Evolutionary conservation across 2,113 vertebrate species (phyloP).

Genomic region (Cisticola juncidis): DNA sequence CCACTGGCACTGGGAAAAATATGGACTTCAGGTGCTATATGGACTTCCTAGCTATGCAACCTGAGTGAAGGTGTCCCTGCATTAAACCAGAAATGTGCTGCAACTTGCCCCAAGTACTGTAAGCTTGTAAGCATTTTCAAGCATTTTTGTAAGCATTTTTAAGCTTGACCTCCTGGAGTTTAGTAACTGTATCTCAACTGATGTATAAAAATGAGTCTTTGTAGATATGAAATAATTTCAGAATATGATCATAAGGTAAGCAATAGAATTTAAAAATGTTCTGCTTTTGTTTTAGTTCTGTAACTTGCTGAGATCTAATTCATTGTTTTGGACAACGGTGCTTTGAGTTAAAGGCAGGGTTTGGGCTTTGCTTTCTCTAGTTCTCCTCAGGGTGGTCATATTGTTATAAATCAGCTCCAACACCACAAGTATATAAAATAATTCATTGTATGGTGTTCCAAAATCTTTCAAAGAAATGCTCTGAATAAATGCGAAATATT

Average conservation of each 20-base stretch:
- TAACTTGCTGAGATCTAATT: background rate
- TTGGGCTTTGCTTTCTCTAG: background rate
- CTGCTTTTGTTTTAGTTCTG: background rate
- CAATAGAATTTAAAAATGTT: background rate
- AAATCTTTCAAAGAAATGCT: background rate
- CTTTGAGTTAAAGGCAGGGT: background rate
- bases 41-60: background rate
- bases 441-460: background rate
- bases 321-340: background rate
- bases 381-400: background rate
- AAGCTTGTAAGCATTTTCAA: no score
- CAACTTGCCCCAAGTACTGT: fast-evolving
- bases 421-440: background rate
- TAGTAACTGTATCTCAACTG: fast-evolving
- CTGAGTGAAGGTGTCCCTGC: background rate
- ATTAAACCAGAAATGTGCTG: background rate
- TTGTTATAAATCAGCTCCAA: background rate
- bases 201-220: background rate
- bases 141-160: background rate
- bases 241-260: background rate
- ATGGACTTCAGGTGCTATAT: background rate
- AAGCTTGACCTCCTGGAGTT: background rate
- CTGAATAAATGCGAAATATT: background rate
- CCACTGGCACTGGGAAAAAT: background rate
- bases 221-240: background rate